Percentiles rank a stretch among this genome's conserved stretches.
phyloP scores from a whole-genome alignment of 1,140 invertebrate genomes.

The Calephelis nemesis region DNA sequence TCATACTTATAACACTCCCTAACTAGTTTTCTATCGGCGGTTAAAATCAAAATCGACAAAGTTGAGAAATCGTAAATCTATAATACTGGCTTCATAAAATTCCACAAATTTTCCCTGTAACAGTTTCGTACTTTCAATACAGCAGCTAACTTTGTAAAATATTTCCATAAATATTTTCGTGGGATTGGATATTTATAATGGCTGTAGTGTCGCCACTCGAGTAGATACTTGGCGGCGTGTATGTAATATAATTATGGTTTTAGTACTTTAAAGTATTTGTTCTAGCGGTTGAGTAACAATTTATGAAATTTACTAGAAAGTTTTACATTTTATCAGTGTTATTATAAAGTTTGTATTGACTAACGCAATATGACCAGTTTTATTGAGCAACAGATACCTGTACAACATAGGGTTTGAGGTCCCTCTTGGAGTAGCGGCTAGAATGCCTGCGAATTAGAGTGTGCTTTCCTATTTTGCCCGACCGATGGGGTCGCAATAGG shows the following conservation, averaged over 20 bases:
- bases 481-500: too few relatives aligned
- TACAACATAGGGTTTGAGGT: too few relatives aligned
- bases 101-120: neutral
- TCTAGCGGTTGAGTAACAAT: neutral
- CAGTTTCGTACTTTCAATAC: neutral
- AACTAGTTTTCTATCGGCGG: too few relatives aligned
- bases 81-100: neutral
- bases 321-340: neutral
- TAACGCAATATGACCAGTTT: too few relatives aligned
- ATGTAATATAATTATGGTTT: constrained; percentile 13
- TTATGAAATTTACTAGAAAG: neutral
- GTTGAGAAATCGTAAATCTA: too few relatives aligned
- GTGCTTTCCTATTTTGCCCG: too few relatives aligned
- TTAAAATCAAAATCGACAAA: too few relatives aligned
- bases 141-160: constrained; percentile 11
- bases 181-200: constrained; percentile 15
- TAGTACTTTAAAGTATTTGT: constrained; percentile 7
- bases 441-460: too few relatives aligned
- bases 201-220: constrained; percentile 11
- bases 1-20: too few relatives aligned
- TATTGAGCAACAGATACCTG: too few relatives aligned
- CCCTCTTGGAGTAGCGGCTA: too few relatives aligned
- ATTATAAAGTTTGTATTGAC: too few relatives aligned
- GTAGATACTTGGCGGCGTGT: constrained; percentile 11
- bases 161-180: constrained; percentile 12